A percentile compares a stretch with the other conserved stretches of the same genome.
Evolutionary conservation across 2,113 vertebrate genomes (phyloP).

Genomic region (Paramormyrops kingsleyae): DNA sequence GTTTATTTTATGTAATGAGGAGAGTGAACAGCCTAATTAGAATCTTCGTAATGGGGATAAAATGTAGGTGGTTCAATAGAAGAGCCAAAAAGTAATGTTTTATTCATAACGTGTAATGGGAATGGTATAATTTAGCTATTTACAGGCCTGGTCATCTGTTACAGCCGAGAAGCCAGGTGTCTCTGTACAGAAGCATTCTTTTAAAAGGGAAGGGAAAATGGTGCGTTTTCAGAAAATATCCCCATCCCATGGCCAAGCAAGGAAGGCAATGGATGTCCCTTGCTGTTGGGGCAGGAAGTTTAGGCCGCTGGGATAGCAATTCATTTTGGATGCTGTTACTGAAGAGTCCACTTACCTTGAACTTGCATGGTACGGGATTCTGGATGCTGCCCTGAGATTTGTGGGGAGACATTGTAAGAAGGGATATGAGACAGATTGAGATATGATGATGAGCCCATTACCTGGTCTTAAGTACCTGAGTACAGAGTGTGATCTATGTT

Average conservation of each 20-base stretch:
- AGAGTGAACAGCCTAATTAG: not conserved
- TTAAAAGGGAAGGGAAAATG: not conserved
- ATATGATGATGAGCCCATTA: not conserved
- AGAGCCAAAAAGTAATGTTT: not conserved
- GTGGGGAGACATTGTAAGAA: not conserved
- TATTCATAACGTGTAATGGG: not conserved
- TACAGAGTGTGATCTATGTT: not conserved
- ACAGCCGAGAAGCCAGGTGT: not conserved
- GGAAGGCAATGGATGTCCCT: not conserved
- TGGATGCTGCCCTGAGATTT: not conserved
- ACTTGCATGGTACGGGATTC: not conserved
- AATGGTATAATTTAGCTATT: constrained; percentile 3
- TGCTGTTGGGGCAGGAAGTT: not conserved
- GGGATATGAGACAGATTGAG: not conserved
- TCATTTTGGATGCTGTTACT: not conserved
- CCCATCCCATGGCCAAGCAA: not conserved
- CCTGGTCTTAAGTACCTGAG: not conserved
- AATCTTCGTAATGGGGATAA: not conserved
- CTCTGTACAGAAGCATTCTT: not conserved
- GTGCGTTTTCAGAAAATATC: not conserved
- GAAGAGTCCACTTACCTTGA: not conserved
- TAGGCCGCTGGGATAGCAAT: not conserved
- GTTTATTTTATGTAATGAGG: not conserved
- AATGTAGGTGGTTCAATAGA: not conserved
- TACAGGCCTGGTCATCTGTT: not conserved